Evolutionary conservation across 2,113 vertebrate genomes (phyloP).

Genomic region (Myrmophylax atrothorax): DNA sequence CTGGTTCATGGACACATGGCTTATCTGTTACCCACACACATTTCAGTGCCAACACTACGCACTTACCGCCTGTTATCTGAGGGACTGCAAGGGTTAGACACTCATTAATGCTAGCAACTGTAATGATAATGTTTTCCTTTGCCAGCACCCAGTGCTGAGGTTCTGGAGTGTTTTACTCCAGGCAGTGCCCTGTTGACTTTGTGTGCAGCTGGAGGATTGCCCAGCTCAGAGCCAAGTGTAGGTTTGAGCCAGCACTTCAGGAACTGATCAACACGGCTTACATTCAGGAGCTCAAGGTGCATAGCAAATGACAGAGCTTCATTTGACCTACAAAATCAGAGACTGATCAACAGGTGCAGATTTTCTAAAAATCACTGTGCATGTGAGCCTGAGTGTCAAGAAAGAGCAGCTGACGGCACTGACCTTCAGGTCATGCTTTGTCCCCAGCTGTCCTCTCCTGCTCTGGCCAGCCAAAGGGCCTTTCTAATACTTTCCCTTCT

Average conservation of each 20-base stretch:
- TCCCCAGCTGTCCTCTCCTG: background rate
- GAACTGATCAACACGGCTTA: background rate
- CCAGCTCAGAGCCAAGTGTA: accelerated
- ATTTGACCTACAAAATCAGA: background rate
- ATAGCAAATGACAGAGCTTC: background rate
- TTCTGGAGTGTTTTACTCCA: background rate
- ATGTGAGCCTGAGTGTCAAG: background rate
- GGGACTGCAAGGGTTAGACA: background rate
- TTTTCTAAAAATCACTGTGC: background rate
- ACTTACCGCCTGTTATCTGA: accelerated
- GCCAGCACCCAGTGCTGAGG: background rate
- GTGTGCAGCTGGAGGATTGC: background rate
- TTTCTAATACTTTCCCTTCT: background rate
- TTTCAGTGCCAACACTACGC: accelerated
- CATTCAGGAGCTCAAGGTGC: background rate
- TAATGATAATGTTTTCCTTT: background rate
- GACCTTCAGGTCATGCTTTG: accelerated
- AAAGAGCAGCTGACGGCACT: background rate
- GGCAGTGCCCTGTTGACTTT: background rate
- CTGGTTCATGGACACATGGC: background rate
- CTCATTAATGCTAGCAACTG: accelerated
- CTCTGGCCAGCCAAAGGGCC: background rate
- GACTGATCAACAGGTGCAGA: background rate
- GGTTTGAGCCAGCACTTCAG: background rate
- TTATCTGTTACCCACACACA: background rate